Conservation (phyloP, 2,888 invertebrate species). For the Leptinotarsa peninsularis region DNA sequence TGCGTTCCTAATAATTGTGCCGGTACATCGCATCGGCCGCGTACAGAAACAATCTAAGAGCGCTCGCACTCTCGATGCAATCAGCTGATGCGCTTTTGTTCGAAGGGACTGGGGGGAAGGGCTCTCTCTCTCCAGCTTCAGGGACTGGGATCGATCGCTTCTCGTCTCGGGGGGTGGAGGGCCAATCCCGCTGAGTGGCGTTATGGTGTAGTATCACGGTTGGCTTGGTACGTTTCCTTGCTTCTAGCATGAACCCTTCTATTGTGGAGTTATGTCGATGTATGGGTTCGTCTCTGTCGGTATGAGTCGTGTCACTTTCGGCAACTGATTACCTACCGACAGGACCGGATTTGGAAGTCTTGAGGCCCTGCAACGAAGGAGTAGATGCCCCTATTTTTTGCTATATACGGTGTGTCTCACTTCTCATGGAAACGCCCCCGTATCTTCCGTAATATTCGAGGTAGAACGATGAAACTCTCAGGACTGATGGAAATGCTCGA, state of each 20-base stretch:
- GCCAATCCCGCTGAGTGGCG: neutral
- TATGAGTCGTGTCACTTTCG: neutral
- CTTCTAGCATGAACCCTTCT: neutral
- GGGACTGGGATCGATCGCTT: conserved; percentile 4
- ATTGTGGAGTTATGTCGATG: neutral
- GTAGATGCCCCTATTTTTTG: too few species aligned
- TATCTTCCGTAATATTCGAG: too few species aligned
- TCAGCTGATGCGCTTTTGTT: conserved; percentile 1
- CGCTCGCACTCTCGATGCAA: conserved; percentile 14
- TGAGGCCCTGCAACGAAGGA: too few species aligned
- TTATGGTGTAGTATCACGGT: neutral
- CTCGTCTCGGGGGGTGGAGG: conserved; percentile 2
- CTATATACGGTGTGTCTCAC: too few species aligned
- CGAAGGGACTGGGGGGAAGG: neutral
- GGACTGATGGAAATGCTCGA: too few species aligned
- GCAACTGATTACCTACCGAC: too few species aligned
- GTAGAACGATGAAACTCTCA: too few species aligned
- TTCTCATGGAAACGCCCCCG: too few species aligned
- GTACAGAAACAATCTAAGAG: conserved; percentile 9
- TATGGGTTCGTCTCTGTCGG: conserved; percentile 1
- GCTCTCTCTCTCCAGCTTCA: conserved; percentile 17
- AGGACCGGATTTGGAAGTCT: too few species aligned
- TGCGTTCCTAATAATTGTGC: neutral
- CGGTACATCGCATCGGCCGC: neutral
- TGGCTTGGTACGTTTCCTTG: conserved; percentile 6